Percentiles rank a stretch among this genome's conserved stretches.
These are phyloP conservation scores for Callyntrura guangdongensis DNA, from an alignment of 2,888 invertebrate species.

Conservation along the genomic window DNA sequence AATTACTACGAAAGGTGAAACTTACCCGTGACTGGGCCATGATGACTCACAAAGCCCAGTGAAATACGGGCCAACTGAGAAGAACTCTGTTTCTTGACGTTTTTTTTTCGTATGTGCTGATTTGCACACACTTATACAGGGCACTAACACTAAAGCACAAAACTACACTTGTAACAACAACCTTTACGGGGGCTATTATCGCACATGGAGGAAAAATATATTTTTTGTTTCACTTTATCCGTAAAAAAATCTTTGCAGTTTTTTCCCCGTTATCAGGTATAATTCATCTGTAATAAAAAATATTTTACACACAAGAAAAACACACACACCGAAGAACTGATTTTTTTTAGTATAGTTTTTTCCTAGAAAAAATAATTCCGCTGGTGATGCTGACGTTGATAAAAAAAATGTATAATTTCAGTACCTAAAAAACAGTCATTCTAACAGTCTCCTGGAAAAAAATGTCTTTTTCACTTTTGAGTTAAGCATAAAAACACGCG, in stretches of 20 bases:
- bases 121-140: conserved; percentile 5
- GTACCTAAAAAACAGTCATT: conserved; percentile 31
- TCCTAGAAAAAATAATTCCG: conserved; percentile 2
- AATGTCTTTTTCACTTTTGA: conserved; percentile 29
- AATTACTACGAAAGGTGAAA: conserved; percentile 84
- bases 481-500: not conserved
- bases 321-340: conserved; percentile 3
- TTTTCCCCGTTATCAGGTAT: not conserved
- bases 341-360: conserved; percentile 22
- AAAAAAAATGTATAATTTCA: conserved; percentile 11
- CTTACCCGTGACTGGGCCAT: conserved; percentile 97
- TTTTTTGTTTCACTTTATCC: not conserved
- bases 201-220: conserved; percentile 29
- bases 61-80: conserved; percentile 53
- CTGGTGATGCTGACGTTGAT: conserved; percentile 4
- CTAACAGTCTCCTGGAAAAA: not conserved
- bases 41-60: conserved; percentile 86
- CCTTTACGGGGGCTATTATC: conserved; percentile 17
- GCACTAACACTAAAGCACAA: conserved; percentile 64
- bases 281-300: conserved; percentile 49
- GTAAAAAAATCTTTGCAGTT: too few species aligned
- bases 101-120: conserved; percentile 19
- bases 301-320: conserved; percentile 9
- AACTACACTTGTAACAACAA: conserved; percentile 61
- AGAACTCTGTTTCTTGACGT: conserved; percentile 26